A percentile compares a stretch with the other conserved stretches of the same genome.
These are phyloP conservation scores for Myotis davidii DNA, from an alignment of 2,113 vertebrate species.

Conservation along the genomic window DNA sequence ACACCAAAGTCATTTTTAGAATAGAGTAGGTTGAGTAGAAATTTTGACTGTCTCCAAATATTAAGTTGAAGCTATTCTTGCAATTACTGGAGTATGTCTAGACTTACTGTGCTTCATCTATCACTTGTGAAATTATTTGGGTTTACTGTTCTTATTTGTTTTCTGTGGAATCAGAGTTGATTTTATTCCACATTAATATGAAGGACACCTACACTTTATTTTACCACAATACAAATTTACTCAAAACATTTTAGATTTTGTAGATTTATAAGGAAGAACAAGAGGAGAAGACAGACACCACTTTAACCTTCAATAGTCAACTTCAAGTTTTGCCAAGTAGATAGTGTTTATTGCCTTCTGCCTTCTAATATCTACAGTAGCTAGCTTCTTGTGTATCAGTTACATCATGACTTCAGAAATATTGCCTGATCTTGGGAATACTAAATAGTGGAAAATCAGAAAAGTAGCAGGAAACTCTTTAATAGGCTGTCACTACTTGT, in stretches of 20 bases:
- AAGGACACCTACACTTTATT: background rate
- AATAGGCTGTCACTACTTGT: background rate
- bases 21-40: background rate
- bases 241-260: background rate
- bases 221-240: background rate
- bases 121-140: background rate
- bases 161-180: conserved; percentile 14
- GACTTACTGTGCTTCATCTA: background rate
- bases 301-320: background rate
- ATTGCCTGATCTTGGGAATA: background rate
- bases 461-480: background rate
- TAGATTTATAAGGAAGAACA: background rate
- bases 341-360: background rate
- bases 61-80: background rate
- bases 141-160: background rate
- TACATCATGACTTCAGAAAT: background rate
- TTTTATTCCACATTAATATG: background rate
- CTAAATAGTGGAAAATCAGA: background rate
- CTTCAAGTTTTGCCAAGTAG: background rate
- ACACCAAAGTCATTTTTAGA: background rate
- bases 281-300: background rate
- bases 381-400: background rate
- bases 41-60: background rate
- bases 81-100: background rate
- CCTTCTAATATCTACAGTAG: background rate